Conservation (phyloP, 2,113 vertebrate genomes). For the Arvicanthis niloticus region DNA sequence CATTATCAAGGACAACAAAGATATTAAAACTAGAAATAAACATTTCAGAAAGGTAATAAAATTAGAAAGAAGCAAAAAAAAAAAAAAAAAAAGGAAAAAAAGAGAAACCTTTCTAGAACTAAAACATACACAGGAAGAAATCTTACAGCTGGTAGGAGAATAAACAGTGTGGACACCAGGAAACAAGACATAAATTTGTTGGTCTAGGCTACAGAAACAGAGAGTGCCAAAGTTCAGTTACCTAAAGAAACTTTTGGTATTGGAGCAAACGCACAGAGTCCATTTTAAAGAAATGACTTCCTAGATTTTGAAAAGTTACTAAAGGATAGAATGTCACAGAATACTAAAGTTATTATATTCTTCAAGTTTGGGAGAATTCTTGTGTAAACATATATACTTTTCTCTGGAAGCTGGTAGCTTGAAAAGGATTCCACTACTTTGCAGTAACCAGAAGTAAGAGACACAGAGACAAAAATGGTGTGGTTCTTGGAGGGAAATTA, state of each 20-base stretch:
- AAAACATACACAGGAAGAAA: background rate
- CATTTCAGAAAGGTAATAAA: background rate
- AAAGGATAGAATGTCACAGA: slow-evolving; percentile 91
- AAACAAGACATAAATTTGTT: background rate
- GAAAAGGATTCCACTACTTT: slow-evolving; percentile 92
- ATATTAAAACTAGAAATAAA: background rate
- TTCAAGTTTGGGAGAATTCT: slow-evolving; percentile 90
- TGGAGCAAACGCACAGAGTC: slow-evolving; percentile 91
- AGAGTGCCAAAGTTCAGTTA: background rate
- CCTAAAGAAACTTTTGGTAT: background rate
- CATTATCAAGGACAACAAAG: background rate
- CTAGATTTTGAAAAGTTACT: slow-evolving; percentile 93
- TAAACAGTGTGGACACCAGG: background rate
- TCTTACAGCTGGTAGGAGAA: background rate
- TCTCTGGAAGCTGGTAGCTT: slow-evolving; percentile 80
- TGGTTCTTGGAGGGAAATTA: slow-evolving; percentile 88
- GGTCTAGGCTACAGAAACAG: background rate
- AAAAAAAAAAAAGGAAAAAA: background rate
- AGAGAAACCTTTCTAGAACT: background rate
- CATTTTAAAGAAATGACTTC: slow-evolving; percentile 93
- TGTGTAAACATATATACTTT: slow-evolving; percentile 92
- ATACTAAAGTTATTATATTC: slow-evolving; percentile 91
- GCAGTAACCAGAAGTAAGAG: slow-evolving; percentile 93
- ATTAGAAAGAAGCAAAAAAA: background rate
- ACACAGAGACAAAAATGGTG: slow-evolving; percentile 93